Conservation (phyloP, 2,888 invertebrate genomes). For the Drosophila algonquin region DNA sequence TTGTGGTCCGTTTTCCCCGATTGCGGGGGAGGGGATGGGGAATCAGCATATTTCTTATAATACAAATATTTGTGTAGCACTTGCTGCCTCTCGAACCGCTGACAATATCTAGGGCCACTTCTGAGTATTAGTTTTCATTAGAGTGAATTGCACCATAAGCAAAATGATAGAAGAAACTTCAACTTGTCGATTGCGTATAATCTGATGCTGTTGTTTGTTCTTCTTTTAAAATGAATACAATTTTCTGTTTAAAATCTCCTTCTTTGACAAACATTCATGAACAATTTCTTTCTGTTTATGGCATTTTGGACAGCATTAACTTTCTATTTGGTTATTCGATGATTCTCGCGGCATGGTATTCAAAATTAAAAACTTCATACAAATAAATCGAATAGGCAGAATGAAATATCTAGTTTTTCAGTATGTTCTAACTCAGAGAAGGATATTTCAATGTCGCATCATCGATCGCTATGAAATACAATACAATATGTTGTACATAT, state of each 20-base stretch:
- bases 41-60: conserved; percentile 32
- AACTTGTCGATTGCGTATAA: conserved; percentile 2
- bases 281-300: conserved; percentile 49
- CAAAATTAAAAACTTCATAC: conserved; percentile 34
- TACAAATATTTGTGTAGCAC: conserved; percentile 41
- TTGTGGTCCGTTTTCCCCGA: conserved; percentile 10
- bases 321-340: conserved; percentile 46
- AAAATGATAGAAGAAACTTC: conserved; percentile 2
- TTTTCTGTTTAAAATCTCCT: neutral
- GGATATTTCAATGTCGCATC: conserved; percentile 21
- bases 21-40: neutral
- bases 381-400: conserved; percentile 20
- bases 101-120: conserved; percentile 20
- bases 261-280: neutral
- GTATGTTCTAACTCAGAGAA: conserved; percentile 3
- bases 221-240: neutral
- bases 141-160: conserved; percentile 32
- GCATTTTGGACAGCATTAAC: conserved; percentile 66
- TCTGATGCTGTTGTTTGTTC: neutral
- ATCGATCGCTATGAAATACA: conserved; percentile 53
- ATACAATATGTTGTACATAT: conserved; percentile 59
- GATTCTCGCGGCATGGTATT: conserved; percentile 18
- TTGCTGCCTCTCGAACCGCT: conserved; percentile 1
- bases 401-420: conserved; percentile 3
- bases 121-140: conserved; percentile 49